These are phyloP conservation scores for Tragelaphus imberbis DNA, from an alignment of 2,113 vertebrate species.

Conservation along the genomic window DNA sequence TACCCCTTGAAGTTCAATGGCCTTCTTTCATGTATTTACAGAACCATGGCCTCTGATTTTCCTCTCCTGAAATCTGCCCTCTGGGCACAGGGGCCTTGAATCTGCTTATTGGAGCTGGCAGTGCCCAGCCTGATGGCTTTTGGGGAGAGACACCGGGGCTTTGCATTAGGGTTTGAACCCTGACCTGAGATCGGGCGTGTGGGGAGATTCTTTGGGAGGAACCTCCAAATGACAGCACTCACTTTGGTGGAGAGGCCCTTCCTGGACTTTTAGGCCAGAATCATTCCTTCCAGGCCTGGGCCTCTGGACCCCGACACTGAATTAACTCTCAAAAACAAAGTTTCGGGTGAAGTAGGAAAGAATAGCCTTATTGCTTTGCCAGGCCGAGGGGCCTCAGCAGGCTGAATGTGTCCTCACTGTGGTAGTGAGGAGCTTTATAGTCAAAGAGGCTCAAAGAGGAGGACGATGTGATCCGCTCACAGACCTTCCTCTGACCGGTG, in stretches of 20 bases:
- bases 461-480: rapidly evolving
- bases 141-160: slow-evolving; percentile 25
- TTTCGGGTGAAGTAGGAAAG: background rate
- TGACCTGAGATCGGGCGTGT: rapidly evolving
- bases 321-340: background rate
- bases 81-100: background rate
- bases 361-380: background rate
- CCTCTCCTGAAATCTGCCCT: slow-evolving; percentile 65
- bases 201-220: too few relatives aligned
- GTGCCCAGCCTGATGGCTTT: background rate
- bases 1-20: background rate
- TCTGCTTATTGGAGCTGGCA: background rate
- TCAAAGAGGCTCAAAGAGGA: background rate
- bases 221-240: background rate
- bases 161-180: background rate
- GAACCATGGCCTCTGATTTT: slow-evolving; percentile 44
- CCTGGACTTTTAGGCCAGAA: too few relatives aligned
- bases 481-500: rapidly evolving
- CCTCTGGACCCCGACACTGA: background rate
- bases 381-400: background rate
- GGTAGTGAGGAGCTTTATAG: background rate
- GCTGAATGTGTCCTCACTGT: background rate
- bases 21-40: slow-evolving; percentile 66
- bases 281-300: background rate
- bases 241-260: background rate